Evolutionary conservation across 1,140 invertebrate genomes (phyloP), one percentile per base, ranked within the genome.

Genomic region (Acromyrmex charruanus): DNA sequence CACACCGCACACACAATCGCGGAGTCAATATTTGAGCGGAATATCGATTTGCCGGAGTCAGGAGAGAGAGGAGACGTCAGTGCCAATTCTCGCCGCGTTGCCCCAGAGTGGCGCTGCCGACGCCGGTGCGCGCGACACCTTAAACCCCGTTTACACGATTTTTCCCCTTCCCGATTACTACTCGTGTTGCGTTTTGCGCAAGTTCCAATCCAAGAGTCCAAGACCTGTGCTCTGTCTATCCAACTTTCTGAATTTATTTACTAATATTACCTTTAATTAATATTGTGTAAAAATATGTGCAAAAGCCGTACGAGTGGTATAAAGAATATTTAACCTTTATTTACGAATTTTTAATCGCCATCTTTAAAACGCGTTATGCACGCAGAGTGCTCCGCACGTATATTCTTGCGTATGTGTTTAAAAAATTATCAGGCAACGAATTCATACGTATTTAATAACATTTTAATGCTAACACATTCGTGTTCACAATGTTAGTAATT

Each of bases 1-100:
- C 93, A 93, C 92, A 49, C 79, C 28, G 51, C 91, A 89, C 87
- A 92, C 93, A 94, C 93, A 94, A 93, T 93, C 91, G 93, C 90
- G 90, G 75, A 94, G 94, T 95, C 94, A 95, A 94, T 94, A 94
- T 95, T 94, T 94, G 92, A 94, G 93, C 89, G 92, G 92, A 94
- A 95, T 94, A 95, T 95, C 94, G 94, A 94, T 95, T 95, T 90
- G 94, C 90, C 87, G 91, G 81, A 91, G 77, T 66, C 44, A 58
- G 91, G 92, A 89, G 82, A 90, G 91, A 88, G 39, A 31, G 18
- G 35, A 21, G 53, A 21, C 55, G 35, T 12, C 65, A 71, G 59
- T 90, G 65, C 21, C 66, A 77, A 89, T 90, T 89, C 74, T 90
- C 44, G 44, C 53, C 88, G 72, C 71, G 18, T 28, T 80, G 55